A percentile compares a stretch with the other conserved stretches of the same genome.
phyloP scores from a whole-genome alignment of 1,140 invertebrate species.

The Lutraria rhynchaena region DNA sequence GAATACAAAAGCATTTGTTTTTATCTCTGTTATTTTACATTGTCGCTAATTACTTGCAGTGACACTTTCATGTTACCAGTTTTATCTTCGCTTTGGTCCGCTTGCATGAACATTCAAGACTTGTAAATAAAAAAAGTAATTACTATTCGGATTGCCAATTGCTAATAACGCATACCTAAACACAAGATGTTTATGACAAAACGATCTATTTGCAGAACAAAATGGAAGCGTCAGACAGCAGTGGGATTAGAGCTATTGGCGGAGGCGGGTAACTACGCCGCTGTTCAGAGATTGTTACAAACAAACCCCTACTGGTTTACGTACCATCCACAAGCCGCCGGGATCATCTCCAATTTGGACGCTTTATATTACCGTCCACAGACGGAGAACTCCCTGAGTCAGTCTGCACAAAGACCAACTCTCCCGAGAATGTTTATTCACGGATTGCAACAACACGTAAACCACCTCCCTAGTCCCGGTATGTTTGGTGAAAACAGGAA shows the following conservation, averaged over 20 bases:
- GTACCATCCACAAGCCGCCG: conserved; percentile 79
- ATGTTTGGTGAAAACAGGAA: conserved; percentile 70
- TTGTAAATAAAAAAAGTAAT: too few relatives aligned
- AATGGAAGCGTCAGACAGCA: conserved; percentile 99
- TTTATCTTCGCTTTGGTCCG: too few relatives aligned
- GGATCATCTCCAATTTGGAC: conserved; percentile 80
- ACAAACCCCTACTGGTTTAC: conserved; percentile 86
- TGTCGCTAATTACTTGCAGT: too few relatives aligned
- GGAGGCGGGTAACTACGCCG: conserved; percentile 98
- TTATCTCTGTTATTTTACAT: too few relatives aligned
- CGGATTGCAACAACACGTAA: conserved; percentile 82
- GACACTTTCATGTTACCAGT: too few relatives aligned
- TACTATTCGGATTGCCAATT: too few relatives aligned
- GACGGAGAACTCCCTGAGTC: conserved; percentile 57
- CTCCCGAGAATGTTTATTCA: conserved; percentile 78
- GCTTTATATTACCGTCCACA: conserved; percentile 82
- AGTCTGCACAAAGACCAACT: conserved; percentile 65
- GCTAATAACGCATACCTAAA: too few relatives aligned
- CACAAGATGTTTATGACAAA: background rate
- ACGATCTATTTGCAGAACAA: conserved; percentile 91
- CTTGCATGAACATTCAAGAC: too few relatives aligned
- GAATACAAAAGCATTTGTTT: too few relatives aligned
- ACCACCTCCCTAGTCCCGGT: conserved; percentile 71
- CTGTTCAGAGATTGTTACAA: conserved; percentile 96
- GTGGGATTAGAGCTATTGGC: conserved; percentile 97